These are phyloP conservation scores for Melinopterus prodromus DNA, from an alignment of 2,888 invertebrate genomes.

Conservation along the genomic window DNA sequence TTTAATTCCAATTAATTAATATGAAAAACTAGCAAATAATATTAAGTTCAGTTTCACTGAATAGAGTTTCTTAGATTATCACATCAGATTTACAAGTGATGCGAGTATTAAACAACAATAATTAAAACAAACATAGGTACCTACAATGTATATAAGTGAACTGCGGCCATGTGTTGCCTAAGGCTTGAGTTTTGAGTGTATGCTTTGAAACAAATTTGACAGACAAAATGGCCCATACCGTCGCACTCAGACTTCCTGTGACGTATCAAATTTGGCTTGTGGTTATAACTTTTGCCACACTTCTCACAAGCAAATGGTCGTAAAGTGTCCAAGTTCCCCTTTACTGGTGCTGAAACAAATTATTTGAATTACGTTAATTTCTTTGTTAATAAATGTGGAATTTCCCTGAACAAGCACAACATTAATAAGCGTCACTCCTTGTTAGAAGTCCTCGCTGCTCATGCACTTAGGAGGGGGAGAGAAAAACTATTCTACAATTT, in stretches of 20 bases:
- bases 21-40: no score
- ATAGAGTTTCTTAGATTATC: no score
- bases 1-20: no score
- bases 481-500: background rate
- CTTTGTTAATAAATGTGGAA: background rate
- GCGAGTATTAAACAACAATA: no score
- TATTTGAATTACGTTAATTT: slow-evolving; percentile 18
- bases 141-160: slow-evolving; percentile 22
- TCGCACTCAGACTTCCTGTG: slow-evolving; percentile 58
- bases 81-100: no score
- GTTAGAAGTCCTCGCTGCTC: background rate
- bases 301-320: slow-evolving; percentile 37
- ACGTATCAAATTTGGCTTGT: slow-evolving; percentile 54
- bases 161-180: slow-evolving; percentile 41
- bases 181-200: slow-evolving; percentile 52
- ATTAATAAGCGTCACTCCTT: background rate
- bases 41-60: no score
- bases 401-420: background rate
- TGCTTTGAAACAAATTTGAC: slow-evolving; percentile 53
- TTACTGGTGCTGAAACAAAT: slow-evolving; percentile 33
- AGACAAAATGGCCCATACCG: slow-evolving; percentile 54
- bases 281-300: slow-evolving; percentile 51
- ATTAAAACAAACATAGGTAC: no score
- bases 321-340: background rate
- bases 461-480: background rate